Evolutionary conservation across 2,113 vertebrate species (phyloP).

Genomic region (Cottus gobio): DNA sequence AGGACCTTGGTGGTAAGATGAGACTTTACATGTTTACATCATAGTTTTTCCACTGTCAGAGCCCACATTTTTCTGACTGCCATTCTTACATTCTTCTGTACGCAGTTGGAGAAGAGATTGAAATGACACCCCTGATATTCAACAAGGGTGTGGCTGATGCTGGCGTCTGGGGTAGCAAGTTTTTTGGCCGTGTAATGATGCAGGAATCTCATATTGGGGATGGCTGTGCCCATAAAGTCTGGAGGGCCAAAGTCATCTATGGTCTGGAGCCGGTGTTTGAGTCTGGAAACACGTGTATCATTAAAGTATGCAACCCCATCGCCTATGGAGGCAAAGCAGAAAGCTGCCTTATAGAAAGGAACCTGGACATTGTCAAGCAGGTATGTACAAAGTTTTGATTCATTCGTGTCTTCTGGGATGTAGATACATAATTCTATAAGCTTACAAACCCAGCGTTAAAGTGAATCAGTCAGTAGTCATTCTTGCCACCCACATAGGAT

Average conservation of each 20-base stretch:
- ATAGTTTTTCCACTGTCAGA: background rate
- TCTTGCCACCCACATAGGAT: constrained; percentile 42
- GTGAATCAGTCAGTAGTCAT: constrained; percentile 13
- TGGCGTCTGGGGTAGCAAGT: constrained; percentile 92
- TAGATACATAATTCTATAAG: background rate
- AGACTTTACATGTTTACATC: constrained; percentile 3
- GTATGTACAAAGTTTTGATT: constrained; percentile 70
- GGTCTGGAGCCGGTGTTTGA: constrained; percentile 96
- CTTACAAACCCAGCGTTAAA: constrained; percentile 13
- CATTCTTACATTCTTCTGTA: background rate
- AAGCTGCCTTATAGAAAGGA: constrained; percentile 88
- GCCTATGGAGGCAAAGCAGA: constrained; percentile 91
- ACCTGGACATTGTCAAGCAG: constrained; percentile 92
- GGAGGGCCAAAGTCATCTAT: constrained; percentile 93
- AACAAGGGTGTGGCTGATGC: constrained; percentile 93
- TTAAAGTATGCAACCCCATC: constrained; percentile 91
- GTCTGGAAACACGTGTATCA: constrained; percentile 90
- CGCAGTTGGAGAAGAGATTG: constrained; percentile 97
- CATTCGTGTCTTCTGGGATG: background rate
- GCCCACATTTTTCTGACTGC: background rate
- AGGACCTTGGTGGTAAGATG: constrained; percentile 91
- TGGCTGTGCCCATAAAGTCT: constrained; percentile 86
- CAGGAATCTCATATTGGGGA: constrained; percentile 85
- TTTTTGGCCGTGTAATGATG: constrained; percentile 93
- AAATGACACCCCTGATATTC: constrained; percentile 96